Base-by-base conservation (phyloP, 2,888 invertebrate species). In the Ophion ellenae region DNA sequence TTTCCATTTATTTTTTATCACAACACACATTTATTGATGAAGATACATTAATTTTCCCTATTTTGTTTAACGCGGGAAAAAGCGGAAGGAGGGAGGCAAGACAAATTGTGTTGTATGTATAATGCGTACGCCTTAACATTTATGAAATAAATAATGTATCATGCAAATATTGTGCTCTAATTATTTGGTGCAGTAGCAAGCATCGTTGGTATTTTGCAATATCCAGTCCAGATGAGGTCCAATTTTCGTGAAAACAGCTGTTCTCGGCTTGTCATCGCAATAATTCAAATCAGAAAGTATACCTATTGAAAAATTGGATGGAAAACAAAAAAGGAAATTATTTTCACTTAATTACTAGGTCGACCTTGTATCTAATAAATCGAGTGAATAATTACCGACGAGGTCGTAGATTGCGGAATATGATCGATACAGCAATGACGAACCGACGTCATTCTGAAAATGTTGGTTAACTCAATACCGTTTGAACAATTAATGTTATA, bases 141-240 rank as follows among this genome's bases (percentile, higher is more conserved):
- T 36, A 57, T 66, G 47, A 10, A n/a, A 66, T 53, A 66, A 75
- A 78, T 79, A 79, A 57, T 91, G 71, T 24, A 63, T 77, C 28
- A n/a, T 45, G 47, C 28, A 14, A 17, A 64, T 36, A n/a, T 24
- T 24, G 32, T 2, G 4, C 14, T 3, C 53, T 84, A 61, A 83
- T 89, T 88, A 92, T 90, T 92, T 92, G n/a, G 92, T 90, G 87
- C 96, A 96, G 87, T 95, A 95, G 87, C 96, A 96, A 20, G 95
- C 95, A 88, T 95, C 95, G 83, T 93, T 94, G 11, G 96, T 96
- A 76, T 95, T 94, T 84, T 95, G 93, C 20, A 95, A 93, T 85
- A 96, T 95, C 96, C 96, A 96, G 32, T 94, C 92, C 0, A 95
- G 90, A 91, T 96, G 95, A 11, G 95, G 94, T 40, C 94, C 94